Conservation (phyloP, 2,113 vertebrate species). For the Cyprinodon brontotheroides region DNA sequence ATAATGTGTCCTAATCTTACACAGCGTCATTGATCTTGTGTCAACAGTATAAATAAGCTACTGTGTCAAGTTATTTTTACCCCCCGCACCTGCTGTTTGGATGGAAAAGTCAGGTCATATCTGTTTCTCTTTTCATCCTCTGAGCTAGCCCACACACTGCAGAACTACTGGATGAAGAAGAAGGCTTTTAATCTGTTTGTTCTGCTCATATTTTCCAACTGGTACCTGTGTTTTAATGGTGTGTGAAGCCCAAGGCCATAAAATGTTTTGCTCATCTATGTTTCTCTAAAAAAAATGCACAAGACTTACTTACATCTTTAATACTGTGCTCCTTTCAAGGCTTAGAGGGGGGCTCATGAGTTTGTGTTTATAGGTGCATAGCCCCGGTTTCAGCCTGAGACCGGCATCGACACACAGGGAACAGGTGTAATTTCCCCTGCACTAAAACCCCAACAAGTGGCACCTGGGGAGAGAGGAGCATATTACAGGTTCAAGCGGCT, state of each 20-base stretch:
- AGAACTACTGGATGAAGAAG: constrained; percentile 20
- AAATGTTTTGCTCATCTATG: constrained; percentile 62
- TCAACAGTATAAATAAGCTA: constrained; percentile 31
- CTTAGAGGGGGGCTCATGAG: constrained; percentile 28
- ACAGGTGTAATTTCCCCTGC: constrained; percentile 76
- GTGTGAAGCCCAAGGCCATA: constrained; percentile 51
- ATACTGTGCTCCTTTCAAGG: constrained; percentile 1
- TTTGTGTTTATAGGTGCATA: constrained; percentile 37
- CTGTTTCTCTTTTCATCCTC: constrained; percentile 35
- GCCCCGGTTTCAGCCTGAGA: constrained; percentile 35
- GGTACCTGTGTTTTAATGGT: constrained; percentile 53
- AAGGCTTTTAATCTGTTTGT: constrained; percentile 58
- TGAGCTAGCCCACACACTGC: neutral
- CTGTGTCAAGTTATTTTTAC: constrained; percentile 21
- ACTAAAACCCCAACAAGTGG: constrained; percentile 82
- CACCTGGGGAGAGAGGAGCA: constrained; percentile 80
- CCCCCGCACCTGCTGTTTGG: constrained; percentile 24
- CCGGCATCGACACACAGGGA: constrained; percentile 36
- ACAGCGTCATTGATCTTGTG: constrained; percentile 38
- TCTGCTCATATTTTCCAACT: constrained; percentile 45
- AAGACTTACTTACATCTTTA: constrained; percentile 4
- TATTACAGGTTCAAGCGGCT: constrained; percentile 88
- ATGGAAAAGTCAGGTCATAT: constrained; percentile 27
- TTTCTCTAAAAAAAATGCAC: constrained; percentile 45
- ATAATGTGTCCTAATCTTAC: constrained; percentile 35